Conservation (phyloP, 92 coral and sea anemone genomes). For the Zoanthus gigantus region DNA sequence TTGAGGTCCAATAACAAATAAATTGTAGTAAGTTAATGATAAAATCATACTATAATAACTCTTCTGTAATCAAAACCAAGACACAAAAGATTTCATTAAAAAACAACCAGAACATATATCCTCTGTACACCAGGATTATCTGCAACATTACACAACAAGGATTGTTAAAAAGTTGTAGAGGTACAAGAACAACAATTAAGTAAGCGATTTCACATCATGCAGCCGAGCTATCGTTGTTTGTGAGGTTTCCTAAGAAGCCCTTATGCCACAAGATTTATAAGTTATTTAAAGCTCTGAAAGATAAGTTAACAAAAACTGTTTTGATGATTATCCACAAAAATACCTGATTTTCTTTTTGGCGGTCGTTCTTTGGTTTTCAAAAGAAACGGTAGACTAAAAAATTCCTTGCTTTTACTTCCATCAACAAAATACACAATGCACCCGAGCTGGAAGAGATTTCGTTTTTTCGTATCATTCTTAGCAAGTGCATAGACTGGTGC, state of each 20-base stretch:
- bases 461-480: slow-evolving; percentile 65
- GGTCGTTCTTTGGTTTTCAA: slow-evolving; percentile 72
- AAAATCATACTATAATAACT: neutral
- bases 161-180: no score
- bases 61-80: no score
- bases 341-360: slow-evolving; percentile 36
- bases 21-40: neutral
- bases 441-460: slow-evolving; percentile 78
- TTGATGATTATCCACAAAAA: slow-evolving; percentile 22
- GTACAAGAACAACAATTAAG: no score
- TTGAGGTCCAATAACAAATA: neutral
- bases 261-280: no score
- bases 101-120: no score
- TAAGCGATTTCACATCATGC: no score
- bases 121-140: no score
- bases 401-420: slow-evolving; percentile 73
- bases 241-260: no score
- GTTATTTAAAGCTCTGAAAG: no score
- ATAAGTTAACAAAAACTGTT: neutral
- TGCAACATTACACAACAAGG: no score
- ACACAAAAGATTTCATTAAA: no score
- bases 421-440: slow-evolving; percentile 69
- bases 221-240: no score
- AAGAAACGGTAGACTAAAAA: slow-evolving; percentile 71
- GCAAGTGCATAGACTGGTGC: slow-evolving; percentile 81